Base-by-base conservation (phyloP, 2,888 invertebrate species). In the Xylophagus ater region DNA sequence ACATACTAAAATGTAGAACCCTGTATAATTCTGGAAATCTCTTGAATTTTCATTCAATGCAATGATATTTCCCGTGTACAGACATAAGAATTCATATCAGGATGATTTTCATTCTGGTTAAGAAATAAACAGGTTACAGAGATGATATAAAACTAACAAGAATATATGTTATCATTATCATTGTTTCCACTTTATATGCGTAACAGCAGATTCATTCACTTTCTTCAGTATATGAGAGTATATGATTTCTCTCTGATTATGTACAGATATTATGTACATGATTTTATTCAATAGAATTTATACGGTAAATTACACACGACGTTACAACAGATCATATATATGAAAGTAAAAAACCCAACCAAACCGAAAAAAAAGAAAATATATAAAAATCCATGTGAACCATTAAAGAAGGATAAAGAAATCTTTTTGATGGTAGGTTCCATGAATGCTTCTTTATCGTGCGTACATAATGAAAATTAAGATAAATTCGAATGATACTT, bases 391-490 rank as follows among this genome's bases (percentile, higher is more conserved):
- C 33, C 33, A 34, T 34, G 33, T 21, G 23, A 34, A 34, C 21
- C 33, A 34, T 34, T 23, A 34, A 34, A 34, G 14, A 23, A 31
- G 33, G 23, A 34, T 34, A 23, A 34, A 34, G 20, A 23, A 4
- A 34, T 4, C 33, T 23, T 34, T 34, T 34, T 34, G 33, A 24
- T 34, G 33, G 20, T 21, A 34, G 21, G 21, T 34, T 15, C n/a
- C n/a, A n/a, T n/a, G 23, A 14, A 34, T 34, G 33, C 21, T 34
- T 34, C 19, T 34, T 34, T 34, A 34, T 34, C 33, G 33, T 34
- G 33, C 33, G 33, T 34, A 34, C 23, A 34, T 34, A 34, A 34
- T 34, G 33, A 34, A 34, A 34, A 34, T 34, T 34, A 23, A 34
- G 33, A 34, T 34, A 34, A 34, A 34, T 23, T 23, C 23, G 14